Percentiles rank a stretch among this genome's conserved stretches.
phyloP scores from a whole-genome alignment of 2,888 invertebrate species.

The Torymus aiolomorphi region DNA sequence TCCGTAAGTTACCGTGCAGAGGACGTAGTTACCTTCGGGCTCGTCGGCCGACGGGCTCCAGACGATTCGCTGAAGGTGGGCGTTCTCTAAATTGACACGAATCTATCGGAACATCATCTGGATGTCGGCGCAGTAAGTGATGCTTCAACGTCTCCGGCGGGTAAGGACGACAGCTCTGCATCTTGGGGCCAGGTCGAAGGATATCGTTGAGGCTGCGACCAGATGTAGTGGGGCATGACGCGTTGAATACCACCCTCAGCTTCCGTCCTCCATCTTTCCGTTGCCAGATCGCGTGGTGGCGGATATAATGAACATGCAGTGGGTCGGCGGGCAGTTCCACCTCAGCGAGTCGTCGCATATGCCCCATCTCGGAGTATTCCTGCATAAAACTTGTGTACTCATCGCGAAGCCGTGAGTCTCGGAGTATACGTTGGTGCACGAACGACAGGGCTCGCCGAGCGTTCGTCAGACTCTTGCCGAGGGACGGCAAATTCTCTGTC shows the following conservation, averaged over 20 bases:
- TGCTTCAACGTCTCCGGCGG: neutral
- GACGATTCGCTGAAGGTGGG: conserved; percentile 17
- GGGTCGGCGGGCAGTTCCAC: too few species aligned
- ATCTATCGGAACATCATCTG: conserved; percentile 17
- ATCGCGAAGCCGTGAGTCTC: neutral
- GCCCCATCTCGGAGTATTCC: neutral
- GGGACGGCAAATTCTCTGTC: neutral
- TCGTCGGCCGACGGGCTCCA: conserved; percentile 16
- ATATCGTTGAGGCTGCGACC: conserved; percentile 18
- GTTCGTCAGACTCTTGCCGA: neutral
- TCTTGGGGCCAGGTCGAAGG: neutral
- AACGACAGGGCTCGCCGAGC: neutral
- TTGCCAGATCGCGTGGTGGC: too few species aligned
- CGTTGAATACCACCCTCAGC: conserved; percentile 22
- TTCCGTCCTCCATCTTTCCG: too few species aligned
- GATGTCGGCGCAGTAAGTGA: conserved; percentile 7
- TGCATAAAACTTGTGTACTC: conserved; percentile 2
- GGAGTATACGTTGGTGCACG: conserved; percentile 3
- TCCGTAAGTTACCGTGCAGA: too few species aligned
- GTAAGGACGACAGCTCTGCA: conserved; percentile 9
- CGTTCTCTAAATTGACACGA: neutral
- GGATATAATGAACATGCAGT: too few species aligned
- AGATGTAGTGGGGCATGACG: neutral
- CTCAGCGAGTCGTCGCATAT: too few species aligned
- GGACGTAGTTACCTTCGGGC: neutral